Conservation (phyloP, 2,113 vertebrate species). For the Leuciscus idus region DNA sequence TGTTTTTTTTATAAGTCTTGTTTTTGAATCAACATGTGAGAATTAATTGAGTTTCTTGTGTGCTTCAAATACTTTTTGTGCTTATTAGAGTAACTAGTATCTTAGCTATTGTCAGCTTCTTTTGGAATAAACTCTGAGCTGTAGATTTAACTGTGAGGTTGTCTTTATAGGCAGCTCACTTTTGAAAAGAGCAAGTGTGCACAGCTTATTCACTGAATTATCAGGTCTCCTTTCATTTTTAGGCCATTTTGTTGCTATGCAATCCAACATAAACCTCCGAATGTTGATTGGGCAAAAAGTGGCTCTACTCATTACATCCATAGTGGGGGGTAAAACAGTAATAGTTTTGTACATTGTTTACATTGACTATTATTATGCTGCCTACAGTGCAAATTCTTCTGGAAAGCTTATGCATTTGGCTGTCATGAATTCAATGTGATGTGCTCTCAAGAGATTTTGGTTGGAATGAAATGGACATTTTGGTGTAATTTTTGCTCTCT, state of each 20-base stretch:
- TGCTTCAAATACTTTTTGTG: neutral
- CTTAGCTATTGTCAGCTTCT: neutral
- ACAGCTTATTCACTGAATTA: neutral
- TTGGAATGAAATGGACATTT: neutral
- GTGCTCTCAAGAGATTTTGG: neutral
- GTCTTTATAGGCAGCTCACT: neutral
- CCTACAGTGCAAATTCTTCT: neutral
- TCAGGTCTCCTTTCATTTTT: neutral
- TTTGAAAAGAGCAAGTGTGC: neutral
- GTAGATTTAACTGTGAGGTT: neutral
- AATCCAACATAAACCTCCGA: neutral
- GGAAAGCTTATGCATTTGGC: neutral
- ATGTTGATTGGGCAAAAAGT: slow-evolving; percentile 15
- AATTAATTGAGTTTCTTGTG: neutral
- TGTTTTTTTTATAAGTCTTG: neutral
- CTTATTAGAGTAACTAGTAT: neutral
- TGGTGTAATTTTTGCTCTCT: neutral
- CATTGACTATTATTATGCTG: neutral
- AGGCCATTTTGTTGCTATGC: neutral
- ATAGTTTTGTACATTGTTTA: neutral
- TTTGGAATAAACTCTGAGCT: neutral
- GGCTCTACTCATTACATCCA: neutral
- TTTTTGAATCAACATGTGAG: neutral
- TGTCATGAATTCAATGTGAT: neutral
- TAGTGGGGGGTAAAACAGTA: too few species aligned